phyloP scores from a whole-genome alignment of 2,888 invertebrate genomes.

The Dicroscelio sp. region DNA sequence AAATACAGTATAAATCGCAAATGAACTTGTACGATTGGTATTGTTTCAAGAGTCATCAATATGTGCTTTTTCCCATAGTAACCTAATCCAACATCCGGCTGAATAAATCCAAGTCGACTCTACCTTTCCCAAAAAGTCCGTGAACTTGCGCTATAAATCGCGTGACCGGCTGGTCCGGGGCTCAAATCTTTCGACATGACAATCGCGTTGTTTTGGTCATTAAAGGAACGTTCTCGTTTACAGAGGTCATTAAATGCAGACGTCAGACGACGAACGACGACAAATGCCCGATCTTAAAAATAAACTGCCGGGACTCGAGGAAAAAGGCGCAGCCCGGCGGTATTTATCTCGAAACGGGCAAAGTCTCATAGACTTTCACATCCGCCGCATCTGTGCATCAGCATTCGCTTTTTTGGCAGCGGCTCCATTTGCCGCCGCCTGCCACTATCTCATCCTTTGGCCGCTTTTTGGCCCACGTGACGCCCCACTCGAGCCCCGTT shows the following conservation, averaged over 20 bases:
- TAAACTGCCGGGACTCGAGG: slow-evolving; percentile 43
- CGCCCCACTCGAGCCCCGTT: slow-evolving; percentile 63
- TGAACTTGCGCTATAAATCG: slow-evolving; percentile 6
- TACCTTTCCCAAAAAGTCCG: slow-evolving; percentile 11
- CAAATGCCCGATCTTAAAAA: slow-evolving; percentile 69
- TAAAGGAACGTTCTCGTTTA: slow-evolving; percentile 51
- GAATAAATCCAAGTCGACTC: no score
- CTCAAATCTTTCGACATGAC: slow-evolving; percentile 48
- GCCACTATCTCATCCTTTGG: slow-evolving; percentile 64
- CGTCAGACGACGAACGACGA: slow-evolving; percentile 58
- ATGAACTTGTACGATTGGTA: no score
- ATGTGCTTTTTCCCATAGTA: no score
- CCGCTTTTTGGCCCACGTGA: slow-evolving; percentile 77
- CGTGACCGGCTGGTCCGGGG: not conserved
- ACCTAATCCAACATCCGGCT: no score
- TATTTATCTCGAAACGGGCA: slow-evolving; percentile 71
- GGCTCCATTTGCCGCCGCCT: slow-evolving; percentile 60
- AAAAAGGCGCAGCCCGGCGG: slow-evolving; percentile 41
- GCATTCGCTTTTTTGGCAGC: slow-evolving; percentile 86
- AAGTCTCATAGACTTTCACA: slow-evolving; percentile 85
- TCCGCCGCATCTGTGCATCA: slow-evolving; percentile 91
- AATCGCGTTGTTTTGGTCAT: slow-evolving; percentile 63
- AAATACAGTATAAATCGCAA: no score
- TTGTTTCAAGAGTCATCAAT: no score
- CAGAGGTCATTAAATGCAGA: slow-evolving; percentile 67